Evolutionary conservation across 2,113 vertebrate species (phyloP).

Genomic region (Herpetotheres cachinnans): DNA sequence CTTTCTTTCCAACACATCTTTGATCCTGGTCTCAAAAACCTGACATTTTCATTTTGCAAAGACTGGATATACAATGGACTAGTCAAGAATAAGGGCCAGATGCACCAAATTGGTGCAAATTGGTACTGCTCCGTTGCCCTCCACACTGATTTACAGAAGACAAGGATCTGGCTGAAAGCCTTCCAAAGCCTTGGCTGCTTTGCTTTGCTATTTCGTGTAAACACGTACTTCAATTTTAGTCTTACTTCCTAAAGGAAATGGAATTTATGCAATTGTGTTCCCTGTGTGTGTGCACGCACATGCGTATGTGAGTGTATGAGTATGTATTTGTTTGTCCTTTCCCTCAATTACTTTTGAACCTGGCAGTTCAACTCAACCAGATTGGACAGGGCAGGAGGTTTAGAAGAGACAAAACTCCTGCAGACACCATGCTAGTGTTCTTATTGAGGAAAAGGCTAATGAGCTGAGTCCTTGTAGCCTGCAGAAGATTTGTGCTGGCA

Average conservation of each 20-base stretch:
- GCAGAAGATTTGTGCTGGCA: neutral
- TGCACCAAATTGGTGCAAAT: neutral
- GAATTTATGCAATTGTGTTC: neutral
- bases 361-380: neutral
- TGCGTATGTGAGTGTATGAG: rapidly evolving
- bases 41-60: conserved; percentile 42
- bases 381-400: neutral
- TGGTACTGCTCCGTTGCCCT: neutral
- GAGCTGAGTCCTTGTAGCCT: neutral
- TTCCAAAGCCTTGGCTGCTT: neutral
- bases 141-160: neutral
- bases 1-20: conserved; percentile 46
- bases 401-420: neutral
- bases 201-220: neutral
- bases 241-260: neutral
- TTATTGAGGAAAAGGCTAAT: neutral
- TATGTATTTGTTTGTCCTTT: neutral
- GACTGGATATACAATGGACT: neutral
- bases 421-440: neutral
- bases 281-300: rapidly evolving
- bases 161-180: neutral
- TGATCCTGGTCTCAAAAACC: conserved; percentile 15
- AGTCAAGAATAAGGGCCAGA: conserved; percentile 22
- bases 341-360: neutral
- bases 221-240: neutral